These are phyloP conservation scores for Pteruthius melanotis DNA, from an alignment of 2,113 vertebrate species.

Conservation along the genomic window DNA sequence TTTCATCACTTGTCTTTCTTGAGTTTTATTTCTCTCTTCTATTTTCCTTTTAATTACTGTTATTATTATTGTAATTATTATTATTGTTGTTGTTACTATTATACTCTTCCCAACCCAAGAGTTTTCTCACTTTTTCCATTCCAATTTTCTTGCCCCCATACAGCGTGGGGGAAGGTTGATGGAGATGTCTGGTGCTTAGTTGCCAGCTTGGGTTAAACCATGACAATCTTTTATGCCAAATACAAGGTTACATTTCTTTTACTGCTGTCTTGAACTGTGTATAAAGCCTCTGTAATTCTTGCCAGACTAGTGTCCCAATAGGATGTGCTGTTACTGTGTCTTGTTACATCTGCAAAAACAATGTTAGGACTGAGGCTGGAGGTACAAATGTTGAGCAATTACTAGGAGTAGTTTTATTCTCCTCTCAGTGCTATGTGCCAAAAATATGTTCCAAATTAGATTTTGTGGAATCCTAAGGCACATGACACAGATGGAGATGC, in stretches of 20 bases:
- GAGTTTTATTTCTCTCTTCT: not conserved
- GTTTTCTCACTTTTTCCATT: not conserved
- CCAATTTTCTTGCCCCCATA: not conserved
- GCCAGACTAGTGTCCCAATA: not conserved
- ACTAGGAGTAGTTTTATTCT: not conserved
- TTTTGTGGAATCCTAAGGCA: not conserved
- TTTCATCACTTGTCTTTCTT: not conserved
- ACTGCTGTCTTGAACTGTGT: not conserved
- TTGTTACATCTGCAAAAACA: accelerated
- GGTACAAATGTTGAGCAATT: not conserved
- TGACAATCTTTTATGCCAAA: not conserved
- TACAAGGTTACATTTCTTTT: not conserved
- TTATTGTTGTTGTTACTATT: not conserved
- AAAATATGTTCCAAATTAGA: not conserved
- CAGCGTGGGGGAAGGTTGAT: not conserved
- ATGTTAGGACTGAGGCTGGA: not conserved
- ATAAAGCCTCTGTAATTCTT: not conserved
- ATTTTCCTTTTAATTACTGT: not conserved
- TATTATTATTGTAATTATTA: not conserved
- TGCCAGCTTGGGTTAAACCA: not conserved
- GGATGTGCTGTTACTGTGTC: not conserved
- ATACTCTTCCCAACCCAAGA: not conserved
- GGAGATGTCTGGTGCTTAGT: not conserved
- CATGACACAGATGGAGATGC: not conserved
- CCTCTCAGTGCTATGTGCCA: not conserved